Evolutionary conservation across 2,888 invertebrate genomes (phyloP), one percentile per base, ranked within the genome.

Genomic region (Amphipyra tragopoginis): DNA sequence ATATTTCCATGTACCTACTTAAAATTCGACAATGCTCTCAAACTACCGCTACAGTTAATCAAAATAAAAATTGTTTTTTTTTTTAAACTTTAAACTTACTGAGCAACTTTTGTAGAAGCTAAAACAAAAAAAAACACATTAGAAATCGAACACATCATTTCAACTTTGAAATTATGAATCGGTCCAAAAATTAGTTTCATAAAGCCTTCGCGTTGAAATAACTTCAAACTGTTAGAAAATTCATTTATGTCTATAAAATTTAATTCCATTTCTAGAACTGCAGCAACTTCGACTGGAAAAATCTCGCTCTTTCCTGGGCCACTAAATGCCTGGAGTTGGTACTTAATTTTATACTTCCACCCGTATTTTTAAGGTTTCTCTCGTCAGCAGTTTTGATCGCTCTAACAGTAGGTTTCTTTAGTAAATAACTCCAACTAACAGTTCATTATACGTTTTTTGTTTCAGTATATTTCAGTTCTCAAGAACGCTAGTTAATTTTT

Each of bases 331-430:
- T 47, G 26, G 39, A 44, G 26, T 47, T 48, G 21, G 6, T 14
- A 38, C 21, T 54, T 55, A 13, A 15, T 45, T 66, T 42, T 42
- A 34, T 51, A 44, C 15, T 3, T 0, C 8, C n/a, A 39, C 10
- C 40, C 15, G 36, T 29, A 21, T 13, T 66, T 39, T 29, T 54
- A 50, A 10, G 56, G 56, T 62, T 66, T 62, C 66, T 33, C 45
- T 66, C 44, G 13, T 14, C 33, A 42, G 40, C 52, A 15, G 5
- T 61, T 54, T 26, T 33, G 40, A 56, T 7, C 26, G n/a, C 10
- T 33, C n/a, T 34, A 7, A 40, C 11, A 54, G 40, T 21, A 11
- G 52, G 52, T 52, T 62, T 56, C 49, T 40, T 62, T 40, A 10
- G 15, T 33, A 10, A 65, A 59, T n/a, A 42, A 51, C 10, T 38